A percentile compares a stretch with the other conserved stretches of the same genome.
These are phyloP conservation scores for Oryzias curvinotus DNA, from an alignment of 2,113 vertebrate species.

Conservation along the genomic window DNA sequence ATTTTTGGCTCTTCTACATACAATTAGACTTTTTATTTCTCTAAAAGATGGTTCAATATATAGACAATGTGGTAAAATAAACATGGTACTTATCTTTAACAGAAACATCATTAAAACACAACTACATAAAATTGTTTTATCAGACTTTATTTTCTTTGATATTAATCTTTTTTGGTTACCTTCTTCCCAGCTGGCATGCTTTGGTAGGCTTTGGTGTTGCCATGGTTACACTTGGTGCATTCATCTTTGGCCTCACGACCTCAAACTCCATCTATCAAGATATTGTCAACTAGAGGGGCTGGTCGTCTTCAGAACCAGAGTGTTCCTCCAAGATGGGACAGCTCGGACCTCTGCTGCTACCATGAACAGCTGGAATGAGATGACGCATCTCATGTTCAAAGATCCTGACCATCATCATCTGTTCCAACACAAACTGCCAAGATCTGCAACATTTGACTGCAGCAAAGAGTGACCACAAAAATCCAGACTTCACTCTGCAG, in stretches of 20 bases:
- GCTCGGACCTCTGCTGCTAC: slow-evolving; percentile 24
- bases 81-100: no score
- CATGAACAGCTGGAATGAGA: slow-evolving; percentile 21
- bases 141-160: not conserved
- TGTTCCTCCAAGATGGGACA: not conserved
- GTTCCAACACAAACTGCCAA: slow-evolving; percentile 7
- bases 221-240: slow-evolving; percentile 71
- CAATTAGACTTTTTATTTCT: not conserved
- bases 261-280: slow-evolving; percentile 74
- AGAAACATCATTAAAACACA: no score
- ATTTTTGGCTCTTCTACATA: not conserved
- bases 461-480: not conserved
- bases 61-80: no score
- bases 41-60: not conserved
- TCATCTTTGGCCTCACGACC: slow-evolving; percentile 78
- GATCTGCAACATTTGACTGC: slow-evolving; percentile 4
- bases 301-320: not conserved
- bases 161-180: slow-evolving; percentile 4
- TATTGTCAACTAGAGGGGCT: slow-evolving; percentile 41
- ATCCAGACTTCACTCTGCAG: slow-evolving; percentile 10
- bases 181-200: slow-evolving; percentile 85
- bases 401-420: slow-evolving; percentile 3
- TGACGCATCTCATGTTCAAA: slow-evolving; percentile 16
- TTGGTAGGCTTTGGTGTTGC: slow-evolving; percentile 77
- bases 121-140: not conserved